A percentile compares a stretch with the other conserved stretches of the same genome.
phyloP scores from a whole-genome alignment of 2,797 vertebrate genomes.

The Phataginus tetradactyla region DNA sequence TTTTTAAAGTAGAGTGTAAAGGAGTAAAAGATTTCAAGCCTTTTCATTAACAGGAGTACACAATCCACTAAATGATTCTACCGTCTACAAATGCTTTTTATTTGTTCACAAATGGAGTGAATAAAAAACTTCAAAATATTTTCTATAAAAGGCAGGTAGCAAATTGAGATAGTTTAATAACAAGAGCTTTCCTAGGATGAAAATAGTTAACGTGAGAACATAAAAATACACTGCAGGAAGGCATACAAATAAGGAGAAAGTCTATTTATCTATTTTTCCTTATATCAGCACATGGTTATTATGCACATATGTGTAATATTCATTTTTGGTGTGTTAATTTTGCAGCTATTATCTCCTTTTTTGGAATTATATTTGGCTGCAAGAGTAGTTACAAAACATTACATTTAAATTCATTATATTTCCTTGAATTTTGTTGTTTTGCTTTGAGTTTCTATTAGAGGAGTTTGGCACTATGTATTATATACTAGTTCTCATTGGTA shows the following conservation, averaged over 20 bases:
- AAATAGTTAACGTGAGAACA: conserved; percentile 60
- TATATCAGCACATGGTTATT: conserved; percentile 53
- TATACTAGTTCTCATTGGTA: conserved; percentile 85
- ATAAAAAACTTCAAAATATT: conserved; percentile 42
- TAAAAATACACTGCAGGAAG: conserved; percentile 53
- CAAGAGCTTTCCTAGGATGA: conserved; percentile 60
- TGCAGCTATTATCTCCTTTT: conserved; percentile 82
- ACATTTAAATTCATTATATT: conserved; percentile 93
- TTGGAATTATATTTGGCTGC: conserved; percentile 89
- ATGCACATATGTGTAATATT: conserved; percentile 58
- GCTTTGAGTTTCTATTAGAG: neutral
- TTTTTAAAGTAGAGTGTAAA: neutral
- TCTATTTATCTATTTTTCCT: conserved; percentile 64
- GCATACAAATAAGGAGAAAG: conserved; percentile 67
- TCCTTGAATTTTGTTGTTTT: conserved; percentile 92
- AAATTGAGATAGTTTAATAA: conserved; percentile 76
- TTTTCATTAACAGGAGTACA: neutral
- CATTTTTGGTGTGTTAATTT: conserved; percentile 63
- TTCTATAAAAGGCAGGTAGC: conserved; percentile 9
- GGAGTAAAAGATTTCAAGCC: neutral
- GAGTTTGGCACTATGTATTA: conserved; percentile 54
- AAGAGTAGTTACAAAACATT: conserved; percentile 86
- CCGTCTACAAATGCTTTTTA: neutral
- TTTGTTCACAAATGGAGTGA: neutral
- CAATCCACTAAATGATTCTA: neutral